Evolutionary conservation across 2,888 invertebrate genomes (phyloP), one percentile per base, ranked within the genome.

Genomic region (Athalia rosae): DNA sequence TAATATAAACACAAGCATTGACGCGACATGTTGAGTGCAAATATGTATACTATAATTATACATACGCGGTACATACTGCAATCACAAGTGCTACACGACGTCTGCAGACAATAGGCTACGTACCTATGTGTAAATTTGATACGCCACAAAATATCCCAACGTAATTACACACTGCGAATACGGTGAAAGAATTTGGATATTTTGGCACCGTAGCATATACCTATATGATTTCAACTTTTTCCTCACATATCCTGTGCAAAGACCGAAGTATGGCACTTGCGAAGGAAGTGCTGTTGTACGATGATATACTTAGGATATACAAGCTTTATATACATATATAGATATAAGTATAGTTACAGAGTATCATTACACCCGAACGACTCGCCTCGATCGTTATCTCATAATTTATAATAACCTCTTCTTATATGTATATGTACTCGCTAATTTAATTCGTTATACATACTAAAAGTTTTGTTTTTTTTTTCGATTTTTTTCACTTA

Each of bases 1-100:
- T 85, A 84, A 87, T 89, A 89, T 86, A 88, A 88, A 89, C 86
- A 85, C 85, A 87, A 87, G 85, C 84, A 86, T 86, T 85, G 83
- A 82, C 83, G 84, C 84, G 83, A 86, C 83, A 82, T 82, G 83
- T 86, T 80, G 28, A 41, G 50, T 71, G n/a, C 47, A 48, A 3
- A 28, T 63, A 66, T 66, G 58, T 58, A 15, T 4, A 45, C n/a
- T n/a, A n/a, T n/a, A n/a, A n/a, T n/a, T n/a, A 48, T 11, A 8
- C 53, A 45, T 7, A 50, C 53, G 15, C 28, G 50, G 15, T 41
- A 53, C 28, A 62, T 6, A 62, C 43, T 62, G n/a, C 62, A 43
- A 62, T 62, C n/a, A 62, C 43, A 28, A 28, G 28, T 28, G 28
- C 28, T 28, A 28, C 28, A 28, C 28, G 28, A 28, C 28, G 28